Evolutionary conservation across 2,888 invertebrate genomes (phyloP), one percentile per base, ranked within the genome.

Genomic region (Gonocerus acuteangulatus): DNA sequence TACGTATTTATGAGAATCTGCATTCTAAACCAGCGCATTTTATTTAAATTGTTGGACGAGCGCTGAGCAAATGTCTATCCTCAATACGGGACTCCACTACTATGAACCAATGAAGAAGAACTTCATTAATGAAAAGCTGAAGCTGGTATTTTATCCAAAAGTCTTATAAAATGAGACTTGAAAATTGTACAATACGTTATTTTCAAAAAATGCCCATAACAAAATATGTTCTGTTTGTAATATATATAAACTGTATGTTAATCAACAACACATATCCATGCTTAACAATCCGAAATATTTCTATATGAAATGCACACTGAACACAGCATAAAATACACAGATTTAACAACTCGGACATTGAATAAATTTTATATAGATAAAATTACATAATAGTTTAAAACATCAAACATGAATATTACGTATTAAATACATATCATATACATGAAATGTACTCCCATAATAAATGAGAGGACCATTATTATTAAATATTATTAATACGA

Each of bases 311-410:
- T 49, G 60, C 62, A 65, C 65, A 65, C 47, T 65, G 65, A 65
- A 63, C 65, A 65, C 65, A 65, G 65, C 60, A 52, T 65, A 62
- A 62, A 23, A 54, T 54, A 57, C 59, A 65, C 60, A 56, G 54
- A 62, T 60, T 64, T 62, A 44, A 61, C 32, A 56, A 56, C 47
- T 57, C 57, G 61, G 57, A 63, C 61, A 61, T 60, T 60, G 36
- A 63, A 48, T 63, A 49, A 60, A 36, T 60, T 48, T 54, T 61
- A n/a, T n/a, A 39, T 39, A 39, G 54, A 39, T 54, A 54, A 54
- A 51, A 54, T 54, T 39, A 54, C 39, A 9, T 22, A 54, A 54
- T 54, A 54, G 22, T n/a, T 54, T 15, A 54, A 54, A 54, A 54
- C 54, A 54, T 42, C 39, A 54, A 54, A 54, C 42, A 54, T 39